Evolutionary conservation across 1,140 invertebrate genomes (phyloP).

Genomic region (Aradophagus sp.): DNA sequence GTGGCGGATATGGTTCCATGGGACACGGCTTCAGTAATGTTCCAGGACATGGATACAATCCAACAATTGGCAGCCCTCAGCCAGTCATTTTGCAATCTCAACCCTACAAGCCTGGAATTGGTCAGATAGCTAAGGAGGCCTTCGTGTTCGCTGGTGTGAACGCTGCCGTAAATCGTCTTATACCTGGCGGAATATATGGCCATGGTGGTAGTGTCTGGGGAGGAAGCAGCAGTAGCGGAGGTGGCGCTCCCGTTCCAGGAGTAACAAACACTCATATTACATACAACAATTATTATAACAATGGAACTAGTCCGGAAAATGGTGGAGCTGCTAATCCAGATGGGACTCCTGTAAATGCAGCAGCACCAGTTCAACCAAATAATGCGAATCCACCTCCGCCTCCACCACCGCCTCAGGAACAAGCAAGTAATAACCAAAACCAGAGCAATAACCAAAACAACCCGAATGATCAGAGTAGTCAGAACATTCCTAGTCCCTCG

Average conservation of each 20-base stretch:
- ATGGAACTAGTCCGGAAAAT: conserved; percentile 55
- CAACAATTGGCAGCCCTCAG: conserved; percentile 63
- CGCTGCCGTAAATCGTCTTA: conserved; percentile 68
- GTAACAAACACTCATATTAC: conserved; percentile 67
- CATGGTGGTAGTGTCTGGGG: conserved; percentile 49
- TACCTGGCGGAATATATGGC: conserved; percentile 71
- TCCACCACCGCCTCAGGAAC: conserved; percentile 22
- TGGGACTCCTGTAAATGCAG: conserved; percentile 13
- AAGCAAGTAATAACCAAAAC: too few species aligned
- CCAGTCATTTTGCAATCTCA: conserved; percentile 63
- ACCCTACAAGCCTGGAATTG: conserved; percentile 67
- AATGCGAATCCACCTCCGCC: conserved; percentile 26
- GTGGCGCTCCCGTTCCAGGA: conserved; percentile 47
- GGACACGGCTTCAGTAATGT: conserved; percentile 46
- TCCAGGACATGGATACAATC: conserved; percentile 59
- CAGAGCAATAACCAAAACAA: too few species aligned
- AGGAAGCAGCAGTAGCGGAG: conserved; percentile 35
- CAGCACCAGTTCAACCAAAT: conserved; percentile 19
- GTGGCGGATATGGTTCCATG: conserved; percentile 31
- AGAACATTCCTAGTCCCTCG: conserved; percentile 59
- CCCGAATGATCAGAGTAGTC: conserved; percentile 29
- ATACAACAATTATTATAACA: conserved; percentile 73
- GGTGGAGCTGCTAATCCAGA: conserved; percentile 1
- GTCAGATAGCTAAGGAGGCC: conserved; percentile 72
- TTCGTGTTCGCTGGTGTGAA: conserved; percentile 73